A percentile compares a stretch with the other conserved stretches of the same genome.
Evolutionary conservation across 2,113 vertebrate species (phyloP).

Genomic region (Oryzias celebensis): DNA sequence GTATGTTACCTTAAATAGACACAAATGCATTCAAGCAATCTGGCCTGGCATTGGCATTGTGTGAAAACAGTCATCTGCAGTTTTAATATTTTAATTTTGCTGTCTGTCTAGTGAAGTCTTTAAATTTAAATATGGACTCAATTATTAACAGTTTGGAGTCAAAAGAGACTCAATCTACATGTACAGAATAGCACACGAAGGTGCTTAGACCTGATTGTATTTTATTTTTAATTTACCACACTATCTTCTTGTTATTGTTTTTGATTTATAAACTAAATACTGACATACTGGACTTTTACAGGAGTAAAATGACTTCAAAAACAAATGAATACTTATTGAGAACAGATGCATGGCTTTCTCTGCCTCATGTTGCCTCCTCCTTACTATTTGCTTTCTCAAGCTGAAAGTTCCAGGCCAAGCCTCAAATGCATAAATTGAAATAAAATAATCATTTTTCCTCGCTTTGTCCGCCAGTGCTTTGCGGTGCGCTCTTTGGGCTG

Average conservation of each 20-base stretch:
- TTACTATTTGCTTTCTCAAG: background rate
- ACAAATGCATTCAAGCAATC: slow-evolving; percentile 33
- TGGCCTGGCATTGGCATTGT: slow-evolving; percentile 23
- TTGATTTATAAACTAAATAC: no score
- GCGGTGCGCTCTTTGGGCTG: slow-evolving; percentile 96
- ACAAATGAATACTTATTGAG: slow-evolving; percentile 58
- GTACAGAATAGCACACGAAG: no score
- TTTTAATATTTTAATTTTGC: slow-evolving; percentile 7
- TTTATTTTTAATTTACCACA: no score
- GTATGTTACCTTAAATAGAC: slow-evolving; percentile 52
- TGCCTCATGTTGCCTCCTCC: background rate
- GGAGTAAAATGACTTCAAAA: slow-evolving; percentile 13
- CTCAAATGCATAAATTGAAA: background rate
- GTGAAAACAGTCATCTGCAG: slow-evolving; percentile 6
- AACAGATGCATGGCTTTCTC: slow-evolving; percentile 18
- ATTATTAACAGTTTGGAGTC: background rate
- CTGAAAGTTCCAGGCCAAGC: background rate
- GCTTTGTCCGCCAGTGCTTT: slow-evolving; percentile 82
- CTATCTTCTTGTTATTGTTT: no score
- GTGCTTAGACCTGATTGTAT: no score
- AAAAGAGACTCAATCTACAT: no score
- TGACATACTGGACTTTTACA: no score
- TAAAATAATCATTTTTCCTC: background rate
- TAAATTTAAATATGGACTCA: background rate
- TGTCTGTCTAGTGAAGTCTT: no score